A percentile compares a stretch with the other conserved stretches of the same genome.
These are phyloP conservation scores for Philopedon plagiatum DNA, from an alignment of 2,888 invertebrate species.

Conservation along the genomic window DNA sequence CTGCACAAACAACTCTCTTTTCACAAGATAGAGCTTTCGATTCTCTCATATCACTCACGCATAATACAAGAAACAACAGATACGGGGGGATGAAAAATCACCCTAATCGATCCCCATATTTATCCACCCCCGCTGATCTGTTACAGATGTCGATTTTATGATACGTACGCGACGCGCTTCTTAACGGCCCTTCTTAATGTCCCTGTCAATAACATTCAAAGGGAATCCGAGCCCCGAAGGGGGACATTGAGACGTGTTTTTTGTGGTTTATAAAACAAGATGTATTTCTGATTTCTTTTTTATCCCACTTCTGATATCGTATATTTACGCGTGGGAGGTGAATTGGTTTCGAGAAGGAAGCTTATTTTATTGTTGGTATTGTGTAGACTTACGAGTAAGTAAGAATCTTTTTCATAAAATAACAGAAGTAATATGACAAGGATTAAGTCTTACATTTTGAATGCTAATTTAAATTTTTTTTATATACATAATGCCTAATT, in stretches of 20 bases:
- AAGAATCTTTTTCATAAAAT: too few relatives aligned
- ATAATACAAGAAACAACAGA: slow-evolving; percentile 45
- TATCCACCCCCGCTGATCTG: slow-evolving; percentile 62
- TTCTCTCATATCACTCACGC: neutral
- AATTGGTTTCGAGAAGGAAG: too few relatives aligned
- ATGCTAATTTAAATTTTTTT: too few relatives aligned
- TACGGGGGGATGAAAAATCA: slow-evolving; percentile 48
- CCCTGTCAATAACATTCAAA: slow-evolving; percentile 61
- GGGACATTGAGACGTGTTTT: slow-evolving; percentile 30
- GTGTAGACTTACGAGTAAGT: too few relatives aligned
- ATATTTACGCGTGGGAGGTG: neutral
- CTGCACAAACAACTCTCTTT: too few relatives aligned
- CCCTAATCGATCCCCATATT: slow-evolving; percentile 64
- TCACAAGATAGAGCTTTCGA: neutral
- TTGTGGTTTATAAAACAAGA: slow-evolving; percentile 44
- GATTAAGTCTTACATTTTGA: too few relatives aligned
- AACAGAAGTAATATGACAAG: too few relatives aligned
- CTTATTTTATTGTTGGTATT: too few relatives aligned
- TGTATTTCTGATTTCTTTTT: slow-evolving; percentile 47
- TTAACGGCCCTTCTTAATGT: slow-evolving; percentile 60
- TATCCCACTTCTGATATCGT: slow-evolving; percentile 27
- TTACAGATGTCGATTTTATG: slow-evolving; percentile 67
- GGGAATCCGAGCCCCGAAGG: slow-evolving; percentile 36
- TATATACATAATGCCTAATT: too few relatives aligned
- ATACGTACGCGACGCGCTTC: slow-evolving; percentile 56